A percentile compares a stretch with the other conserved stretches of the same genome.
phyloP scores from a whole-genome alignment of 2,797 vertebrate genomes.

The Spinus pinus region DNA sequence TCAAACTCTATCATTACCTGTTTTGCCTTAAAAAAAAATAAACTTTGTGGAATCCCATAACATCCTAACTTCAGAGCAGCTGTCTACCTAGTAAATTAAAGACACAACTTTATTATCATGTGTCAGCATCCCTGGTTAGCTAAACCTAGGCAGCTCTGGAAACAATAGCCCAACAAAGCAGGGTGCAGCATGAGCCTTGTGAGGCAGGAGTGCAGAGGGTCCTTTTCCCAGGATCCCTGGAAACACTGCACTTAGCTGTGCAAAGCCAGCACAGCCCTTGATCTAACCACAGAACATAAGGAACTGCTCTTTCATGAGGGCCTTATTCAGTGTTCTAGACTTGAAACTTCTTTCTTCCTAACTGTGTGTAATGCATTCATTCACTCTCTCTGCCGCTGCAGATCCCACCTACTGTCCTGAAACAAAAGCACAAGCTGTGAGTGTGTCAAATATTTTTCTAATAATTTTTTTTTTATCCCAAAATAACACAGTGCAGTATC shows the following conservation, averaged over 20 bases:
- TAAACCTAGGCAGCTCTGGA: neutral
- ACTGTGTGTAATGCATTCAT: neutral
- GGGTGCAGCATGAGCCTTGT: rapidly evolving
- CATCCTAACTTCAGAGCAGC: slow-evolving; percentile 10
- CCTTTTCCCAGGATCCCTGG: neutral
- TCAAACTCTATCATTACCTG: slow-evolving; percentile 46
- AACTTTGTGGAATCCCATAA: neutral
- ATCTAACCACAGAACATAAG: neutral
- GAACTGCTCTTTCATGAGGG: neutral
- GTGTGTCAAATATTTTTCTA: neutral
- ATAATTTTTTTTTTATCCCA: neutral
- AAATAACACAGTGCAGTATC: neutral
- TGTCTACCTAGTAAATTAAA: slow-evolving; percentile 1
- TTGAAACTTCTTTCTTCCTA: neutral
- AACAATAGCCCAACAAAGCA: neutral
- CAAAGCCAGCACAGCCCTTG: neutral
- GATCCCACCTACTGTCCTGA: neutral
- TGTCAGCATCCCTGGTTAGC: neutral
- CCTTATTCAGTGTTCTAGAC: neutral
- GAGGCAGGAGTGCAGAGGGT: neutral
- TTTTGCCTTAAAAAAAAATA: neutral
- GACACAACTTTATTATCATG: neutral
- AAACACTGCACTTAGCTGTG: neutral
- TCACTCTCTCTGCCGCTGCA: neutral
- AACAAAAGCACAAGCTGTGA: neutral